These are phyloP conservation scores for Agrilus planipennis DNA, from an alignment of 1,140 invertebrate genomes.

Conservation along the genomic window DNA sequence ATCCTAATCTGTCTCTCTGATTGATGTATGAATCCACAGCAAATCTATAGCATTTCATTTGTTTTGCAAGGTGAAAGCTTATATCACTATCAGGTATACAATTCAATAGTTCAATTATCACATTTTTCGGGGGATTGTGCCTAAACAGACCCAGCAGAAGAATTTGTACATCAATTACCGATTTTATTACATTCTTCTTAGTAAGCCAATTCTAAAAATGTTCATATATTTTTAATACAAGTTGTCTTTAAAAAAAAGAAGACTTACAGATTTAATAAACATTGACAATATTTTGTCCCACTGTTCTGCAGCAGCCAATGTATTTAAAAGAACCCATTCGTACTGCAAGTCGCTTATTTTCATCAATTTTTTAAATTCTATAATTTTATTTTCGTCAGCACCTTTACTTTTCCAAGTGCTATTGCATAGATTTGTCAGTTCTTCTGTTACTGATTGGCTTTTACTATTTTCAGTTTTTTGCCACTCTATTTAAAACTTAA, in stretches of 20 bases:
- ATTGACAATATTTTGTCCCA: slow-evolving; percentile 20
- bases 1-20: slow-evolving; percentile 36
- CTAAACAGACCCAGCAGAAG: slow-evolving; percentile 19
- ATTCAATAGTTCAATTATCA: slow-evolving; percentile 20
- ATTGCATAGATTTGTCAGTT: slow-evolving; percentile 20
- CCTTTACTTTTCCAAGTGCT: slow-evolving; percentile 14
- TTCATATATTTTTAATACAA: slow-evolving; percentile 1
- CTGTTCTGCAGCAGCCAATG: slow-evolving; percentile 16
- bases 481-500: slow-evolving; percentile 15
- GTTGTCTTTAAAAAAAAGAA: neutral
- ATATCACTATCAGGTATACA: slow-evolving; percentile 20
- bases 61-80: slow-evolving; percentile 18
- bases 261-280: slow-evolving; percentile 26
- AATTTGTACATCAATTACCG: slow-evolving; percentile 14
- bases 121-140: slow-evolving; percentile 23
- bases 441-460: slow-evolving; percentile 18
- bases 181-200: slow-evolving; percentile 23
- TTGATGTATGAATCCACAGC: slow-evolving; percentile 38
- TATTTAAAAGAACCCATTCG: slow-evolving; percentile 27
- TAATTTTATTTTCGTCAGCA: slow-evolving; percentile 9
- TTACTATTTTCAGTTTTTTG: slow-evolving; percentile 16
- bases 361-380: slow-evolving; percentile 19
- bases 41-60: slow-evolving; percentile 35
- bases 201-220: slow-evolving; percentile 21
- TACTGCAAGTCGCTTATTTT: slow-evolving; percentile 24